Evolutionary conservation across 2,797 vertebrate species (phyloP).

Genomic region (Tapera naevia): DNA sequence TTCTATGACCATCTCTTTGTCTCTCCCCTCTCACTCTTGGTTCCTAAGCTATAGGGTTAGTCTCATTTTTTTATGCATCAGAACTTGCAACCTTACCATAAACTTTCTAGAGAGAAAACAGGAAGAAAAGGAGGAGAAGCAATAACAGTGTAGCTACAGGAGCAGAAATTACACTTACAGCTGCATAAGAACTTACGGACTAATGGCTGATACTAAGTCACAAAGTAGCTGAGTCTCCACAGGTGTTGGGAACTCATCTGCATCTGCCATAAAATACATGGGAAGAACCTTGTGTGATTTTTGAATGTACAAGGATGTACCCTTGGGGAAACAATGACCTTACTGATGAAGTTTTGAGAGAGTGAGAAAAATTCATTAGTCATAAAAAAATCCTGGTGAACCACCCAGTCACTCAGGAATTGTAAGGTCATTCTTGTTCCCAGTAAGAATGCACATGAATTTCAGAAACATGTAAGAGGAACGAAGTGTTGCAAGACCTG

Average conservation of each 20-base stretch:
- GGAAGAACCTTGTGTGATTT: not conserved
- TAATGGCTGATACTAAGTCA: not conserved
- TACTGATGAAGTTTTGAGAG: not conserved
- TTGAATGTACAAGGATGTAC: not conserved
- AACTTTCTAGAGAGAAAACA: not conserved
- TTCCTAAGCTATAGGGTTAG: too few relatives aligned
- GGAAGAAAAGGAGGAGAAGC: not conserved
- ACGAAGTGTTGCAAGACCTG: not conserved
- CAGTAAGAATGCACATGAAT: not conserved
- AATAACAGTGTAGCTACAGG: not conserved
- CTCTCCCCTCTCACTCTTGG: too few relatives aligned
- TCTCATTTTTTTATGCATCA: too few relatives aligned
- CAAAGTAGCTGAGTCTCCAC: not conserved
- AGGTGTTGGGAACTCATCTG: not conserved
- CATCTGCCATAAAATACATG: not conserved
- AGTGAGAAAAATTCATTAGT: slow-evolving; percentile 31
- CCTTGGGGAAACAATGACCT: not conserved
- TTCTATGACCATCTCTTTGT: too few relatives aligned
- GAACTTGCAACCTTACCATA: not conserved
- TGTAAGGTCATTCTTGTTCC: not conserved
- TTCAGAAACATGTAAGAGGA: not conserved
- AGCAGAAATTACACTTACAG: not conserved
- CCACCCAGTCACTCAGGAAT: slow-evolving; percentile 33
- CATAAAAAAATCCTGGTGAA: slow-evolving; percentile 15
- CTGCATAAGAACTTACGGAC: not conserved